These are phyloP conservation scores for Troglohyphantes excavatus DNA, from an alignment of 2,888 invertebrate genomes.

Conservation along the genomic window DNA sequence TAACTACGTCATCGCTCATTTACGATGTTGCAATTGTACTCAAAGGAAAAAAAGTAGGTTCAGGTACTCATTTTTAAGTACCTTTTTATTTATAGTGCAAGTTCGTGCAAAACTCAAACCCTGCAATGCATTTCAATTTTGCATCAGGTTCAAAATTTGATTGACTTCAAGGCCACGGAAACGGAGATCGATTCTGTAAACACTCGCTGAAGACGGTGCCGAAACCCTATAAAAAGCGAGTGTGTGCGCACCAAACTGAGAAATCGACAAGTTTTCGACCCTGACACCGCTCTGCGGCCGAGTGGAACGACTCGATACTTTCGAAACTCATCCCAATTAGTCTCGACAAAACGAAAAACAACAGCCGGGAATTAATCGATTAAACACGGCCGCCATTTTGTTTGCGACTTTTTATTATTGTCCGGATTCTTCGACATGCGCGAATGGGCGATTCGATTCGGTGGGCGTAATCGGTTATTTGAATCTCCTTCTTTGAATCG, in stretches of 20 bases:
- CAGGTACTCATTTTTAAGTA: no score
- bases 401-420: neutral
- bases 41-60: no score
- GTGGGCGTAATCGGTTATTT: no score
- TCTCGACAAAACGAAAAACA: neutral
- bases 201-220: neutral
- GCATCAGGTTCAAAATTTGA: neutral
- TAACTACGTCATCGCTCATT: no score
- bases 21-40: no score
- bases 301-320: conserved; percentile 51
- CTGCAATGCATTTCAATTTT: neutral
- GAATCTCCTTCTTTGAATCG: no score
- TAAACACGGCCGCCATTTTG: neutral
- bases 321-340: conserved; percentile 39
- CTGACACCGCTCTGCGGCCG: conserved; percentile 54
- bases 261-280: conserved; percentile 30
- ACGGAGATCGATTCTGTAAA: no score
- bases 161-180: neutral
- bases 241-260: neutral
- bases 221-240: neutral
- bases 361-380: neutral
- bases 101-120: no score
- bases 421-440: no score
- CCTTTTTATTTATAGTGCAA: no score
- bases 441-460: no score